Percentiles rank a stretch among this genome's conserved stretches.
Conservation (phyloP, 2,888 invertebrate species). For the Epinotia demarniana region DNA sequence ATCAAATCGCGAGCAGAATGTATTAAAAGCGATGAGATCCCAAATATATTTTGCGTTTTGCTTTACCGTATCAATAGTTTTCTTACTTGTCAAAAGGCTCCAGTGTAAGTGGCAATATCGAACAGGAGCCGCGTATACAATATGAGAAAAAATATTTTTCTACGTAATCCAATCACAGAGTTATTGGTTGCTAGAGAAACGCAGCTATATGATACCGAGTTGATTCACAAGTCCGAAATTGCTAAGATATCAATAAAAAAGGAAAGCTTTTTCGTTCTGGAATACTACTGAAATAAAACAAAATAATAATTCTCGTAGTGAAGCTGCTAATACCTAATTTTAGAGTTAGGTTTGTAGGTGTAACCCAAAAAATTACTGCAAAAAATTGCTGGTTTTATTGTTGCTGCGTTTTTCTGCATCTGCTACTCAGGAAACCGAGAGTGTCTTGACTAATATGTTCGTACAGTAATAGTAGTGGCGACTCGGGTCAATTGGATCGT, state of each 20-base stretch:
- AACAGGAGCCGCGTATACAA: slow-evolving; percentile 35
- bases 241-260: slow-evolving; percentile 15
- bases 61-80: slow-evolving; percentile 10
- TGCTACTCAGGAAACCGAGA: too few relatives aligned
- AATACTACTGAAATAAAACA: neutral
- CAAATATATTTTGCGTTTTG: slow-evolving; percentile 10
- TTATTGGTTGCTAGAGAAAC: slow-evolving; percentile 42
- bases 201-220: slow-evolving; percentile 35
- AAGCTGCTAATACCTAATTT: neutral
- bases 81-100: slow-evolving; percentile 22
- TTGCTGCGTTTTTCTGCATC: too few relatives aligned
- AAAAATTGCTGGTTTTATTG: too few relatives aligned
- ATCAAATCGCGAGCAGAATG: too few relatives aligned
- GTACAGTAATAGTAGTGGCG: too few relatives aligned
- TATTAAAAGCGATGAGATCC: too few relatives aligned
- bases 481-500: too few relatives aligned
- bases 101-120: slow-evolving; percentile 38
- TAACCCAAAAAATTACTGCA: too few relatives aligned
- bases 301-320: neutral
- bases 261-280: neutral
- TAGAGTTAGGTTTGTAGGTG: too few relatives aligned
- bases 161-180: slow-evolving; percentile 43
- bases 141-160: slow-evolving; percentile 41
- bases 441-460: too few relatives aligned
- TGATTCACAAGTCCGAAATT: slow-evolving; percentile 22